Conservation (phyloP, 37 sponge, comb jelly and placozoan genomes). For the Crambe crambe region DNA sequence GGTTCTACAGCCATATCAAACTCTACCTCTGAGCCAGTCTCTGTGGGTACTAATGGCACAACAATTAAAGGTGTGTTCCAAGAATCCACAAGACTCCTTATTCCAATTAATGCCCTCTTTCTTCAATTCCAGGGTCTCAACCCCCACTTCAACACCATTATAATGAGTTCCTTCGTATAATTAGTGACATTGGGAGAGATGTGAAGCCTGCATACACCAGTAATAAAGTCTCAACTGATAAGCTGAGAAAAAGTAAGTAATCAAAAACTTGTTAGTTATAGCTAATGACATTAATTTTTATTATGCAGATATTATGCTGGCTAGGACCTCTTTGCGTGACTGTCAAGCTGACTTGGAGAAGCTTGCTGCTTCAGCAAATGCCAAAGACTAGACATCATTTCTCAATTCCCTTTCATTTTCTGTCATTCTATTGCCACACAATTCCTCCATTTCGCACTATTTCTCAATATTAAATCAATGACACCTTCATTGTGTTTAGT, state of each 20-base stretch:
- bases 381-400: background rate
- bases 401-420: too few relatives aligned
- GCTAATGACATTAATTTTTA: background rate
- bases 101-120: too few relatives aligned
- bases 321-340: slow-evolving; percentile 42
- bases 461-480: too few relatives aligned
- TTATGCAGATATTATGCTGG: slow-evolving; percentile 35
- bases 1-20: background rate
- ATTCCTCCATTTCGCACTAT: background rate
- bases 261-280: background rate
- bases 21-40: background rate
- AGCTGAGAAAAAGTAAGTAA: slow-evolving; percentile 77
- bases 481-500: too few relatives aligned
- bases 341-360: slow-evolving; percentile 54
- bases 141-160: slow-evolving; percentile 61
- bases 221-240: slow-evolving; percentile 67
- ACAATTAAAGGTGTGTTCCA: background rate
- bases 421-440: background rate
- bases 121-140: background rate
- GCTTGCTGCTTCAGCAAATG: background rate
- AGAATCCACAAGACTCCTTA: too few relatives aligned
- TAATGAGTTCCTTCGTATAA: slow-evolving; percentile 55
- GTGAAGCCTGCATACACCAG: slow-evolving; percentile 91
- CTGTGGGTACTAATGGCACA: background rate
- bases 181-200: slow-evolving; percentile 80